Evolutionary conservation across 1,140 invertebrate species (phyloP), one percentile per base, ranked within the genome.

Genomic region (Orchestia grillus): DNA sequence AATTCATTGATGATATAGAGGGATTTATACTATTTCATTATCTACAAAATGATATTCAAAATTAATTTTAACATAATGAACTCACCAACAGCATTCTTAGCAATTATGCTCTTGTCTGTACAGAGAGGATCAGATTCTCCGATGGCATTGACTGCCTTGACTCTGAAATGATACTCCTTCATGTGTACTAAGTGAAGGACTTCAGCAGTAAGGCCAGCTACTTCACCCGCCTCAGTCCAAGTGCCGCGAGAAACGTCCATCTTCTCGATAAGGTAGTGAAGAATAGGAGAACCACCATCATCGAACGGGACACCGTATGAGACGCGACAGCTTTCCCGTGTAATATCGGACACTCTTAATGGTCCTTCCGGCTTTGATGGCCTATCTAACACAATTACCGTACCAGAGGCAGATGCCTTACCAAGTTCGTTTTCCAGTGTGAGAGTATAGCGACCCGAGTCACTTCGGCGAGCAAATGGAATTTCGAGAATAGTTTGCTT

Each of bases 261-360:
- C 97, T 99, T 99, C 97, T 99, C 99, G 96, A 99, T 98, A 53
- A 99, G 98, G 97, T 99, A 99, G 97, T 99, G 99, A n/a, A 99
- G 97, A 97, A 99, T 99, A 36, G 99, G 99, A 96, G 98, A 98
- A 62, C 99, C 99, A 96, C 99, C 99, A 97, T 99, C 99, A 97
- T 99, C 99, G 91, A 98, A 97, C 45, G 99, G 98, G 96, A 98
- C 97, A 97, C 98, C 98, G 99, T 99, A 99, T 57, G 98, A 97
- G 45, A 99, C 97, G 88, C 98, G 98, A 96, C 99, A 99, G 97
- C 98, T 98, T 97, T 99, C 99, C 97, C 99, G 99, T 0, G 98
- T 99, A 36, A 99, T 98, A 97, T 98, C 98, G 62, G 98, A 98
- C 11, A 99, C 98, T 57, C 98, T 98, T 28, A 99, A 97, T 87